Base-by-base conservation (phyloP, 2,113 vertebrate species). In the Salvelinus namaycush region DNA sequence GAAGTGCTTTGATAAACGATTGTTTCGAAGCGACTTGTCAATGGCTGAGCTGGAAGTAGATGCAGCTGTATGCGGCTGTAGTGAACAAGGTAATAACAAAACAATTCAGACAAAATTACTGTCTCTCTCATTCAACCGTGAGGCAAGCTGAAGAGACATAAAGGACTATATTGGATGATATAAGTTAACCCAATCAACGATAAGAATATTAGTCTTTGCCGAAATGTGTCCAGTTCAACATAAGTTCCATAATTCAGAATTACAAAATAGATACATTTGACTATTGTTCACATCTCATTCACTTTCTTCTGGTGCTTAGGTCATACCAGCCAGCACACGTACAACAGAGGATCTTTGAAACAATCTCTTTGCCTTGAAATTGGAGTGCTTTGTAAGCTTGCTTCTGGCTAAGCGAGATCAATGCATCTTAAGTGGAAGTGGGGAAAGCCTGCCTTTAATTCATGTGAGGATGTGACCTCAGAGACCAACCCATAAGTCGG, bases 381-480 rank as follows among this genome's bases (percentile, higher is more conserved):
- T 62, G 72, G 76, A 60, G 71, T 77, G 79, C 79, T 70, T 83
- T 59, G 75, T 67, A 83, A 60, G 57, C 62, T 77, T 62, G 86
- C 90, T 87, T 57, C 80, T 77, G 84, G 91, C 85, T 54, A 84
- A 79, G 71, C 84, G 87, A 93, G 86, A 91, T 91, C 89, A 90
- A 86, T 86, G 85, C 79, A 79, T 86, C 88, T 87, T 83, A 84
- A 79, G 77, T 76, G 71, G n/a, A 70, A 72, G 34, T 79, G 67
- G 73, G 76, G 68, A 76, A 76, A 78, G 49, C 84, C 75, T 93
- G 91, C 80, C 85, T 92, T 90, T 92, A 91, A 93, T 92, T 93
- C 87, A 81, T 89, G 84, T 72, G 76, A 93, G 92, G 92, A 93
- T 92, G 84, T 94, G 92, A 94, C 91, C 92, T 94, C 91, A 93